A percentile compares a stretch with the other conserved stretches of the same genome.
Conservation (phyloP, 2,888 invertebrate genomes). For the Drosophila peninsularis region DNA sequence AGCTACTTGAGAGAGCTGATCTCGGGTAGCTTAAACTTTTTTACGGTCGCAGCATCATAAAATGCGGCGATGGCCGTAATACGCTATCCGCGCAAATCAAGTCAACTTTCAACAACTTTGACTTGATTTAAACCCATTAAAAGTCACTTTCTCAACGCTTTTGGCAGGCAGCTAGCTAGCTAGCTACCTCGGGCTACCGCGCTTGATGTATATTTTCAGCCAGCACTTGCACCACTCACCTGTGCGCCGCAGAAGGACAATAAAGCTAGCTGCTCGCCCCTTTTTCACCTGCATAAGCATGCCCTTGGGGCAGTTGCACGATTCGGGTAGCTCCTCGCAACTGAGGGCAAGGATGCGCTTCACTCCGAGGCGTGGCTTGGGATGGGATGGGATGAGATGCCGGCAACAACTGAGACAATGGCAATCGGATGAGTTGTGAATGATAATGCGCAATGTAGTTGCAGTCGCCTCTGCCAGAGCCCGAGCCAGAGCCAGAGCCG, state of each 20-base stretch:
- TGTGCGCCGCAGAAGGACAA: constrained; percentile 49
- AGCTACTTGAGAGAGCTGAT: constrained; percentile 58
- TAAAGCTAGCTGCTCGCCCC: constrained; percentile 35
- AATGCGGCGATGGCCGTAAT: constrained; percentile 44
- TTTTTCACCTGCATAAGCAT: constrained; percentile 56
- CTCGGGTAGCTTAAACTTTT: constrained; percentile 62
- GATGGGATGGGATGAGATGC: background rate
- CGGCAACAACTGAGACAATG: constrained; percentile 60
- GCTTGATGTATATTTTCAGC: constrained; percentile 37
- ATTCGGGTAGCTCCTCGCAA: background rate
- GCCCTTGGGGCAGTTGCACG: constrained; percentile 45
- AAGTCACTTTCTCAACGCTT: constrained; percentile 82
- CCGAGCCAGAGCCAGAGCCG: background rate
- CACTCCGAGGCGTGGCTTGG: background rate
- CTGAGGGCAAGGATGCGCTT: background rate
- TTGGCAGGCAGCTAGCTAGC: constrained; percentile 44
- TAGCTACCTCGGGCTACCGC: background rate
- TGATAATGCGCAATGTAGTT: constrained; percentile 62
- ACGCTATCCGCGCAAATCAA: constrained; percentile 68
- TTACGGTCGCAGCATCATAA: constrained; percentile 68
- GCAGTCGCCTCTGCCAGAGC: constrained; percentile 4
- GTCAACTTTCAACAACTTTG: constrained; percentile 80
- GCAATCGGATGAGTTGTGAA: constrained; percentile 77
- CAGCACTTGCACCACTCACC: constrained; percentile 54
- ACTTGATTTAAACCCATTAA: constrained; percentile 83